Evolutionary conservation across 2,113 vertebrate species (phyloP).

Genomic region (Tragelaphus buxtoni): DNA sequence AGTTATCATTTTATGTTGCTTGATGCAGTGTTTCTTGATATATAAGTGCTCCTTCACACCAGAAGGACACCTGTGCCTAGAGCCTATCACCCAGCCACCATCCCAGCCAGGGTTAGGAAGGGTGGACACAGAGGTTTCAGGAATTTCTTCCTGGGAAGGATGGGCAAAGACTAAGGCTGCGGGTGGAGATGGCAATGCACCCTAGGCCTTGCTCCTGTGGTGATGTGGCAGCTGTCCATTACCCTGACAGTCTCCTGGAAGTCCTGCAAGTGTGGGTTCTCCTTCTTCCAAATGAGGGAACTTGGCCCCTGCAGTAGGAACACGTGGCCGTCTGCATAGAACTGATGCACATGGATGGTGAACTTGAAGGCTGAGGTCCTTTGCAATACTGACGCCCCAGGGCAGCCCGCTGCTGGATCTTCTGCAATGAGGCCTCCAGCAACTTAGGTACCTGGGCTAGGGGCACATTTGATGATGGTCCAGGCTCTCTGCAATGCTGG

Average conservation of each 20-base stretch:
- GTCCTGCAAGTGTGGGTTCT: slow-evolving; percentile 94
- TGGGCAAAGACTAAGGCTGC: rapidly evolving
- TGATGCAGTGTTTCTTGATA: not conserved
- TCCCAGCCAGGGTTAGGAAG: not conserved
- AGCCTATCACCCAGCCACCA: not conserved
- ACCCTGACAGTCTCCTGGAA: slow-evolving; percentile 93
- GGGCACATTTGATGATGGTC: slow-evolving; percentile 88
- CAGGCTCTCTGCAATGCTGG: slow-evolving; percentile 82
- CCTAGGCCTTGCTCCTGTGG: slow-evolving; percentile 2
- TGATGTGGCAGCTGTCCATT: slow-evolving; percentile 91
- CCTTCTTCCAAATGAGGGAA: slow-evolving; percentile 93
- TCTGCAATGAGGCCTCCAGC: slow-evolving; percentile 89
- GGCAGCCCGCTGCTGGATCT: slow-evolving; percentile 92
- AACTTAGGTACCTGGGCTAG: slow-evolving; percentile 89
- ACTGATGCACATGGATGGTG: slow-evolving; percentile 91
- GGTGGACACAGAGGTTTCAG: not conserved
- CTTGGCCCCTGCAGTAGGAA: slow-evolving; percentile 87
- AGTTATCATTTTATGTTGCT: not conserved
- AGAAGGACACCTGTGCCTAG: not conserved
- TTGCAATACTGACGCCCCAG: slow-evolving; percentile 90
- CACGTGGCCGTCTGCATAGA: slow-evolving; percentile 91
- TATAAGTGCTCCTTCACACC: not conserved
- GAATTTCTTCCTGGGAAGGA: not conserved
- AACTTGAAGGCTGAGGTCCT: slow-evolving; percentile 91
- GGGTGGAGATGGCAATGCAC: rapidly evolving